phyloP scores from a whole-genome alignment of 2,113 vertebrate genomes.

The Planiliza haematocheilus region DNA sequence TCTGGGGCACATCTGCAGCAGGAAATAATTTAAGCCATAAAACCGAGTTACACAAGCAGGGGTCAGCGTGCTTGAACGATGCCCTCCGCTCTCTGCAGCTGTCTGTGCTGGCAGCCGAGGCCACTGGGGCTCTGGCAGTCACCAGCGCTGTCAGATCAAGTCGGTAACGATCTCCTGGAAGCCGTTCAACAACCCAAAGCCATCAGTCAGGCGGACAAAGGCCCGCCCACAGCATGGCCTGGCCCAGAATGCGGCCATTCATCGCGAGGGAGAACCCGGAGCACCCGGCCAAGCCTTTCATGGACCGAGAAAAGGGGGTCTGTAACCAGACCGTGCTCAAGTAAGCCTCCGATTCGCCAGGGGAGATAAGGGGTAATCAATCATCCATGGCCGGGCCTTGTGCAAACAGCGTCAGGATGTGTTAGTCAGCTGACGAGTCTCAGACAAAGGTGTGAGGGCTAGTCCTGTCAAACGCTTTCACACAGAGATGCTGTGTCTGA shows the following conservation, averaged over 20 bases:
- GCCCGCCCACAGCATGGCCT: conserved; percentile 60
- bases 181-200: conserved; percentile 66
- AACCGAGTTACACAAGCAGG: conserved; percentile 13
- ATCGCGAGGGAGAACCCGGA: conserved; percentile 52
- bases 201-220: conserved; percentile 75
- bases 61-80: conserved; percentile 28
- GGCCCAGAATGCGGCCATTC: conserved; percentile 68
- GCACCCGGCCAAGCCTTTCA: conserved; percentile 63
- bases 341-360: conserved; percentile 53
- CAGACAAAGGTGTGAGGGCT: conserved; percentile 32
- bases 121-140: conserved; percentile 46
- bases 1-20: conserved; percentile 34
- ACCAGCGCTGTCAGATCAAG: conserved; percentile 62
- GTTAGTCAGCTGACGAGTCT: conserved; percentile 58
- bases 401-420: conserved; percentile 52
- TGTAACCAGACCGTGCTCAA: conserved; percentile 61
- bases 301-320: conserved; percentile 57
- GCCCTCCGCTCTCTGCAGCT: conserved; percentile 61
- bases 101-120: conserved; percentile 57
- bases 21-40: conserved; percentile 18
- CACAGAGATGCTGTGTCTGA: conserved; percentile 41
- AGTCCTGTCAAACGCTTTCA: conserved; percentile 28
- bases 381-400: conserved; percentile 52
- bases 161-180: conserved; percentile 74
- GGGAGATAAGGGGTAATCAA: conserved; percentile 69